A percentile compares a stretch with the other conserved stretches of the same genome.
Evolutionary conservation across 2,113 vertebrate genomes (phyloP).

Genomic region (Corydoras maculifer): DNA sequence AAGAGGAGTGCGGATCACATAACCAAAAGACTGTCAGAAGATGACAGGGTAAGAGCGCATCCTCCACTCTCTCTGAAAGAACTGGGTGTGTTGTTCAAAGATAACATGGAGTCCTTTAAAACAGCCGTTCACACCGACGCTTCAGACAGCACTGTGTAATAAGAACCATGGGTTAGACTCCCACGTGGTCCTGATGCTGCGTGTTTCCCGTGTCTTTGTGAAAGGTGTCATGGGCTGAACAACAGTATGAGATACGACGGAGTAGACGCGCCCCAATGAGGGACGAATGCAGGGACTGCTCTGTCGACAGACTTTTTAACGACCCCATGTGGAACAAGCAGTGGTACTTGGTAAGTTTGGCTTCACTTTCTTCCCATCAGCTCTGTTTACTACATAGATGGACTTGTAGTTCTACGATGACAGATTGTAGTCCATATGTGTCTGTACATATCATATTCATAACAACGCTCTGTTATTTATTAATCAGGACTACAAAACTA

Average conservation of each 20-base stretch:
- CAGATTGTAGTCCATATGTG: too few relatives aligned
- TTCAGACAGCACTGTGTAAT: too few relatives aligned
- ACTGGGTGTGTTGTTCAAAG: too few relatives aligned
- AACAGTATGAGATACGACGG: constrained; percentile 88
- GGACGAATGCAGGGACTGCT: constrained; percentile 61
- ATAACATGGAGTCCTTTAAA: too few relatives aligned
- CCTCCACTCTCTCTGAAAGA: too few relatives aligned
- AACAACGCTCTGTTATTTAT: too few relatives aligned
- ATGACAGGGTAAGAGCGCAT: constrained; percentile 74
- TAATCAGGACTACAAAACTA: too few relatives aligned
- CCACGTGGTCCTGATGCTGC: too few relatives aligned
- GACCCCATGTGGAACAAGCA: constrained; percentile 98
- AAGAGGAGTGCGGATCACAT: constrained; percentile 81
- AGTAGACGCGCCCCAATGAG: constrained; percentile 70
- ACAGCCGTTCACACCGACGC: too few relatives aligned
- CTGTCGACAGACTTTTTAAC: constrained; percentile 82
- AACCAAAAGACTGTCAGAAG: constrained; percentile 86
- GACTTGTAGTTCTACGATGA: too few relatives aligned
- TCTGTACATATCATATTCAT: too few relatives aligned
- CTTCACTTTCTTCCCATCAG: neutral
- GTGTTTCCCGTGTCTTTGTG: neutral
- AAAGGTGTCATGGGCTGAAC: constrained; percentile 93
- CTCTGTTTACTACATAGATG: neutral
- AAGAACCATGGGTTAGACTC: too few relatives aligned
- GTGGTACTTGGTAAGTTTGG: constrained; percentile 91